Evolutionary conservation across 2,888 invertebrate genomes (phyloP), one percentile per base, ranked within the genome.

Genomic region (Globia sparganii): DNA sequence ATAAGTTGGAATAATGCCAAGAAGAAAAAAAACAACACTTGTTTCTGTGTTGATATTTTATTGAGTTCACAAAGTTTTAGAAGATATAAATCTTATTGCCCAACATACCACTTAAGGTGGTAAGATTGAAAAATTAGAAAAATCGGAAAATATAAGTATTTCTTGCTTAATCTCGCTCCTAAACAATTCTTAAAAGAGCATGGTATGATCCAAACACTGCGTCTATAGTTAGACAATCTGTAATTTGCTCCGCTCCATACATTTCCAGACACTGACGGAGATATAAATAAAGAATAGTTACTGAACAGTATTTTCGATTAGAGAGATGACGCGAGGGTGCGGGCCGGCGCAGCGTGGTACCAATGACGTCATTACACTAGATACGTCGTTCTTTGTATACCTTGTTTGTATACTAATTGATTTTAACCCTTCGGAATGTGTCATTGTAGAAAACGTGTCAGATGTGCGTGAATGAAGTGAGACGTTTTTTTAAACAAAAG

Each of bases 281-380:
- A 87, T 91, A 91, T 90, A 92, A 91, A 92, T 92, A 92, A 90
- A 91, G 89, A 90, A 89, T 89, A 84, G 89, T 88, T 89, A 90
- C 88, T 87, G 87, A 86, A 89, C 89, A 90, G 90, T 91, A 91
- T 91, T 91, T 91, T 91, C 86, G 91, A 91, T 92, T 90, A 91
- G 84, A 85, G 89, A 91, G 90, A 89, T 92, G 91, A 90, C 88
- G 90, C 84, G 88, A 89, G 90, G 89, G 91, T 89, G 90, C 86
- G 87, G 83, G 82, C 81, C 77, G 77, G 84, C 88, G 80, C 89
- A 86, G 87, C 89, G 83, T 87, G 85, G 87, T 82, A 82, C 82
- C 81, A 77, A 80, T 91, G 91, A 91, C 90, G 90, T 91, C 88
- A 88, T 81, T 90, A 88, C 71, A 72, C 86, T 86, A 86, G 89